Percentiles rank a stretch among this genome's conserved stretches.
Conservation (phyloP, 2,113 vertebrate species). For the Amia ocellicauda region DNA sequence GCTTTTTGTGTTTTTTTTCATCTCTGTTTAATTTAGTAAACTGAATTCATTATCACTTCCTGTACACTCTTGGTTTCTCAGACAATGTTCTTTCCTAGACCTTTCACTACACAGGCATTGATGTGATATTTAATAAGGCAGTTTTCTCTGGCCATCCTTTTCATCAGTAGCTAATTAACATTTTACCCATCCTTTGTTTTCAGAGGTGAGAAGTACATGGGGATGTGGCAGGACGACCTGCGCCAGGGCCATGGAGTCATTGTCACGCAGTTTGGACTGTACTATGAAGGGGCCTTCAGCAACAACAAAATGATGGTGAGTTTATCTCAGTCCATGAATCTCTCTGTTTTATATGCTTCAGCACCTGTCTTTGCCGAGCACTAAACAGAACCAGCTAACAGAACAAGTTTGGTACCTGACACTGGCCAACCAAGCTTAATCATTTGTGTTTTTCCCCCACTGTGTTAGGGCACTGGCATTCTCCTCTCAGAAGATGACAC, state of each 20-base stretch:
- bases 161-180: no score
- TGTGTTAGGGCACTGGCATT: conserved; percentile 78
- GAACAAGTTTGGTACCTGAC: background rate
- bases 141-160: no score
- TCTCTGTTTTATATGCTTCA: background rate
- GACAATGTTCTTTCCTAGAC: no score
- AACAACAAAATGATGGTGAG: conserved; percentile 95
- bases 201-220: conserved; percentile 98
- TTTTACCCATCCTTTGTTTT: background rate
- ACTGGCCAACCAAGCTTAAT: background rate
- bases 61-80: no score
- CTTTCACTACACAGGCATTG: no score
- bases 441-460: background rate
- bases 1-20: no score
- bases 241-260: conserved; percentile 91
- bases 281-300: conserved; percentile 92
- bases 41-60: no score
- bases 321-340: no score
- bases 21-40: no score
- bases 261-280: conserved; percentile 95
- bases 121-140: no score
- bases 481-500: conserved; percentile 96
- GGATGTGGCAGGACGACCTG: conserved; percentile 90
- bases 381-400: no score
- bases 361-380: background rate